Base-by-base conservation (phyloP, 1,140 invertebrate species). In the Sycophila sp. region DNA sequence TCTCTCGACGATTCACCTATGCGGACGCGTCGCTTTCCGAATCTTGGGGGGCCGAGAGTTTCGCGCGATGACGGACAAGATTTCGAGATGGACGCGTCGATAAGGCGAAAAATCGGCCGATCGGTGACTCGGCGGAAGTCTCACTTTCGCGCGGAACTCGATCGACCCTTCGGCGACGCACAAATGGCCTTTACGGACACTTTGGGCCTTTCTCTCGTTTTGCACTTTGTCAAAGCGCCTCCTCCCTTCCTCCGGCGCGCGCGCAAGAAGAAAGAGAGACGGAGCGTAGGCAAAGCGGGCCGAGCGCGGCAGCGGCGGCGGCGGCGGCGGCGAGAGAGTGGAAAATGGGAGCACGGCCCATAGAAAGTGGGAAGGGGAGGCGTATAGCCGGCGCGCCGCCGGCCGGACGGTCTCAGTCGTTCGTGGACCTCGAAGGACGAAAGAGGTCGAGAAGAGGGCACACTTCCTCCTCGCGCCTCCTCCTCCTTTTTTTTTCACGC, bases 371-470 rank as follows among this genome's bases (percentile, higher is more conserved):
- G 83, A 85, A 85, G 83, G 83, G 83, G 84, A 81, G 81, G 79
- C 36, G 79, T 86, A 86, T 86, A 86, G 83, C 80, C 80, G 73
- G 80, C 81, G 76, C 78, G 78, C 76, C 80, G 79, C 68, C 71
- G 75, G 76, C 77, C 78, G 75, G 77, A 73, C 80, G 76, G 78
- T 75, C 80, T 85, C 85, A 85, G 85, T 86, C 79, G 83, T 82
- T 85, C 83, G 84, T 85, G 81, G 79, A 85, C 81, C 83, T 86
- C 85, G 83, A 85, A 84, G 83, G 84, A 85, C 85, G 84, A 81
- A 79, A 84, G 83, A 85, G 84, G 84, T 85, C 80, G 60, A 64
- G 38, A 17, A 32, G 83, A 83, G 84, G 82, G 76, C 79, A 80
- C 69, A 75, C 67, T 78, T 81, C 78, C 79, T 81, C 80, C 78